These are phyloP conservation scores for Borostomias antarcticus DNA, from an alignment of 2,797 vertebrate genomes.

Conservation along the genomic window DNA sequence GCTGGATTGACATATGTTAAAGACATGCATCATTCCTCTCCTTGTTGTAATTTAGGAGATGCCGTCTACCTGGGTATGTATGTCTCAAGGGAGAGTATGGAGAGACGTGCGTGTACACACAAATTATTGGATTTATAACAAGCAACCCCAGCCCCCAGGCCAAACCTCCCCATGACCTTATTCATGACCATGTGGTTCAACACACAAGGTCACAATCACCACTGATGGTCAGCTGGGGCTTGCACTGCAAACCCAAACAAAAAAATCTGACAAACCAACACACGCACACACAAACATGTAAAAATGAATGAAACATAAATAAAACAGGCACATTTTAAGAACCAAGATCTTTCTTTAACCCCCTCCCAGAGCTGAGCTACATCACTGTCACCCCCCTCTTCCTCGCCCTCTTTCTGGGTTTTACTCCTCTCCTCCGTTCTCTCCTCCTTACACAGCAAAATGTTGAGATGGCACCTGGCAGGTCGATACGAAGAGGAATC, in stretches of 20 bases:
- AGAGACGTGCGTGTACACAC: background rate
- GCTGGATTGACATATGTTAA: constrained; percentile 51
- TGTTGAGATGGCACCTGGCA: background rate
- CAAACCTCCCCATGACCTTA: background rate
- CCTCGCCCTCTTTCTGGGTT: background rate
- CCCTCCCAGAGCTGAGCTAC: background rate
- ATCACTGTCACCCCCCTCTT: background rate
- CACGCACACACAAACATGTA: constrained; percentile 11
- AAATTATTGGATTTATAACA: constrained; percentile 6
- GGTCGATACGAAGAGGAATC: constrained; percentile 15
- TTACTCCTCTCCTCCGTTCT: no score
- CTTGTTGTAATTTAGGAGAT: constrained; percentile 8
- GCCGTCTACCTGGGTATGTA: background rate
- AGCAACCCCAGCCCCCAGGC: background rate
- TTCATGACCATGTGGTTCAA: constrained; percentile 15
- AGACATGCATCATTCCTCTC: constrained; percentile 53
- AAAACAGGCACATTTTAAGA: constrained; percentile 10
- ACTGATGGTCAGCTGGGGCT: constrained; percentile 20
- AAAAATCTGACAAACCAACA: background rate
- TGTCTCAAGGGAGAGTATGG: background rate
- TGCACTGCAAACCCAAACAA: constrained; percentile 21
- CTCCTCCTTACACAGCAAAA: background rate
- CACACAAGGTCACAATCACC: constrained; percentile 44
- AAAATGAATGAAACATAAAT: no score
- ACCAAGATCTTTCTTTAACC: background rate